phyloP scores from a whole-genome alignment of 1,140 invertebrate species.

The Trypoxylus dichotomus region DNA sequence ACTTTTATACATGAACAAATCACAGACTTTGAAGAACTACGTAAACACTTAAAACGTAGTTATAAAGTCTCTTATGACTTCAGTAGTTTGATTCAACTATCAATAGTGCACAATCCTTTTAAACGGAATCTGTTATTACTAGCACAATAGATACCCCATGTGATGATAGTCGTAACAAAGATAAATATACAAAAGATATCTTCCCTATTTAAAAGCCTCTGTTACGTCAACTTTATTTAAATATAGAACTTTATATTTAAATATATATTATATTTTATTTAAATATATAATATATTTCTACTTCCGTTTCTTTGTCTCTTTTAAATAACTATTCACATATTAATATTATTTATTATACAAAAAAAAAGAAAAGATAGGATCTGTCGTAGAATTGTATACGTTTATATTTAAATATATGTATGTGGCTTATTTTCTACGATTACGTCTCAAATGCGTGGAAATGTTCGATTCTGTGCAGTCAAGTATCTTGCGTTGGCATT shows the following conservation, averaged over 20 bases:
- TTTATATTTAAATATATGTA: too few relatives aligned
- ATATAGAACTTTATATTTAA: too few relatives aligned
- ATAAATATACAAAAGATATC: constrained; percentile 5
- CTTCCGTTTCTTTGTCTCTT: background rate
- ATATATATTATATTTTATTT: too few relatives aligned
- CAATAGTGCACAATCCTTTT: background rate
- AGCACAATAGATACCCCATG: background rate
- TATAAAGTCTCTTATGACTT: too few relatives aligned
- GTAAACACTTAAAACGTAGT: background rate
- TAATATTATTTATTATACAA: constrained; percentile 2
- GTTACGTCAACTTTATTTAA: background rate
- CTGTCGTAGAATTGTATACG: background rate
- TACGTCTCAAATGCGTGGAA: constrained; percentile 47
- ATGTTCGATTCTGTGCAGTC: constrained; percentile 75
- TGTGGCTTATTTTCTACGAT: background rate
- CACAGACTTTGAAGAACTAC: background rate
- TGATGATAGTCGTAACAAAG: background rate
- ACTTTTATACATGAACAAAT: background rate
- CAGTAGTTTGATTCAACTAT: background rate
- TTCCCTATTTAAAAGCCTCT: background rate
- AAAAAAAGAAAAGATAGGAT: background rate
- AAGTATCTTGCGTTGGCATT: constrained; percentile 79
- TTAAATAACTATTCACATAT: background rate
- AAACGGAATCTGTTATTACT: background rate
- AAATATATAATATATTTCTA: too few relatives aligned